Base-by-base conservation (phyloP, 1,140 invertebrate species). In the Trachymyrmex septentrionalis region DNA sequence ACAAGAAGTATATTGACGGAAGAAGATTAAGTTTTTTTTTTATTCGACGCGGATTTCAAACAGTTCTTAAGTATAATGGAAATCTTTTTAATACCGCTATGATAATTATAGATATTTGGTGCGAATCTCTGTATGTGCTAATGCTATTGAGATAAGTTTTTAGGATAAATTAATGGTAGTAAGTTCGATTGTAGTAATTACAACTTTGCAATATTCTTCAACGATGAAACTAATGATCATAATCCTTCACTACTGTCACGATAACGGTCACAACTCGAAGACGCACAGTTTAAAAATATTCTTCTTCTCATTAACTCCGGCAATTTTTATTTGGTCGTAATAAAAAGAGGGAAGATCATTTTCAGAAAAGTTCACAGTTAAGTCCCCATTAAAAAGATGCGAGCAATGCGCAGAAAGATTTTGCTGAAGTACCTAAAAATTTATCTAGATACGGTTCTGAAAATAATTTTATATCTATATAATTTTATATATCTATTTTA, bases 1-100 rank as follows among this genome's bases (percentile, higher is more conserved):
- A 30, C 30, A 30, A 30, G 30, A 30, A 30, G 30, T 30, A 30
- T 30, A 30, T 27, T 61, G 48, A 30, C 19, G 19, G 30, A 27
- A 73, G 50, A 34, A 30, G 30, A 30, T 75, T 27, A 14, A 57
- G 30, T 30, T 30, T 30, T 67, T 71, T 71, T 71, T 72, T 55
- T 75, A 34, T 57, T 75, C n/a, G 6, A 16, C 21, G 21, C 27
- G n/a, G 6, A 75, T 75, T 55, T 55, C 71, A 55, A 21, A 57
- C n/a, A 34, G 27, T 57, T 75, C 27, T 75, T 27, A n/a, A 30
- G 10, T 73, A 57, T n/a, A 57, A 57, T 57, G 12, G 5, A 34
- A 77, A 63, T 77, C 59, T 77, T 63, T 61, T 63, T 24, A 55
- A 30, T 30, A 55, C 24, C 44, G 2, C 19, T 30, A 4, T 1